These are phyloP conservation scores for Notiomystis cincta DNA, from an alignment of 2,113 vertebrate species.

Conservation along the genomic window DNA sequence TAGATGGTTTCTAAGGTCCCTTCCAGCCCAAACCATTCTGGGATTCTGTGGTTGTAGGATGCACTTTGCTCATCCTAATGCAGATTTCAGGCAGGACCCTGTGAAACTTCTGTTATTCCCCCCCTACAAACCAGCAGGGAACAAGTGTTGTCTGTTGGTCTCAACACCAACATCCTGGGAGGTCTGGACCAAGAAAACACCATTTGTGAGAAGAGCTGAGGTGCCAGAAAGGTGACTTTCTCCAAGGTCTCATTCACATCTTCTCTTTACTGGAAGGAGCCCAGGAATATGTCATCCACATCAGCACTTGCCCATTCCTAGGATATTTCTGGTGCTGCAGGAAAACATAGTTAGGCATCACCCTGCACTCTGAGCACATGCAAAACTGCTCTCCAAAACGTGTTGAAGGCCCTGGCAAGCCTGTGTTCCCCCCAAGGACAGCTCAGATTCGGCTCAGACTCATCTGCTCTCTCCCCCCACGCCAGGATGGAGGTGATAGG, in stretches of 20 bases:
- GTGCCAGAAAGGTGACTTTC: background rate
- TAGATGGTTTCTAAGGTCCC: too few relatives aligned
- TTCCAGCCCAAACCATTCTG: background rate
- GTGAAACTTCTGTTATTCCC: background rate
- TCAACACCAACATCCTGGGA: background rate
- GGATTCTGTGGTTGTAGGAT: background rate
- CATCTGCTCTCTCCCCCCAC: background rate
- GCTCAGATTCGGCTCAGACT: background rate
- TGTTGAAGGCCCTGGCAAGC: background rate
- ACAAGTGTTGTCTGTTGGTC: accelerated
- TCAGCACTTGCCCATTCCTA: background rate
- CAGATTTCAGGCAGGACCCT: background rate
- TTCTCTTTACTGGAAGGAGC: background rate
- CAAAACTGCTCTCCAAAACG: background rate
- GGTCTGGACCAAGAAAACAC: background rate
- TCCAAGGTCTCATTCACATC: background rate
- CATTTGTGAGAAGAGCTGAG: background rate
- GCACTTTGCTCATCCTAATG: background rate
- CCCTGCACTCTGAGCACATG: background rate
- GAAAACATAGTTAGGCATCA: background rate
- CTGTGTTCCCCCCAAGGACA: background rate
- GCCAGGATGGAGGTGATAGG: background rate
- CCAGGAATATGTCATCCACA: background rate
- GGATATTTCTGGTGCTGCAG: background rate
- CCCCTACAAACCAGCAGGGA: background rate